These are phyloP conservation scores for Drosophila chauvacae DNA, from an alignment of 1,140 invertebrate genomes.

Conservation along the genomic window DNA sequence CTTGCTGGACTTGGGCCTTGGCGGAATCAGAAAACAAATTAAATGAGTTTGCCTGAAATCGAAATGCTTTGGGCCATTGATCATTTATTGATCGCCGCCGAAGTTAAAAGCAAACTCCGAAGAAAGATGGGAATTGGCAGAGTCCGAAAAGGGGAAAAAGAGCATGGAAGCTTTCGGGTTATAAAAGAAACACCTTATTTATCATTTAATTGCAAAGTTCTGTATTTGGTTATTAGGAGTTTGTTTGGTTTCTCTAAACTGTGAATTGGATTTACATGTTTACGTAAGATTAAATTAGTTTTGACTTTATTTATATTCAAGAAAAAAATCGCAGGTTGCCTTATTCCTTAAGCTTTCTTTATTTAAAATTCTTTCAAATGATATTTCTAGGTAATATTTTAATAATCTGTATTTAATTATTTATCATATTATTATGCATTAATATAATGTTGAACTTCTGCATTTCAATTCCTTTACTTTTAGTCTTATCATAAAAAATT, in stretches of 20 bases:
- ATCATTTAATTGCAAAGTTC: constrained; percentile 7
- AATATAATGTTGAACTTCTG: background rate
- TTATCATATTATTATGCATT: background rate
- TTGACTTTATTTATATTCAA: background rate
- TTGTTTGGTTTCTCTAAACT: background rate
- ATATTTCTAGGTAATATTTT: background rate
- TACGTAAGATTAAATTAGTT: no score
- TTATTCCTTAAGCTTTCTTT: background rate
- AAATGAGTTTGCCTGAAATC: constrained; percentile 63
- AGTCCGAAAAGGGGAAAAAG: background rate
- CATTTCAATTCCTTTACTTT: background rate
- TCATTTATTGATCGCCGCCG: constrained; percentile 42
- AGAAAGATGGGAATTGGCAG: constrained; percentile 15
- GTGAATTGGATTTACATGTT: background rate
- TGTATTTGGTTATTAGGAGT: constrained; percentile 5
- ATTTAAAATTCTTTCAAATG: no score
- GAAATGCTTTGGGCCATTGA: constrained; percentile 55
- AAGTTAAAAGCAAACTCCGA: constrained; percentile 23
- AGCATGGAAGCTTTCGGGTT: constrained; percentile 13
- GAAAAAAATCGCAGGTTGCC: no score
- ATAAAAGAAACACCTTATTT: constrained; percentile 19
- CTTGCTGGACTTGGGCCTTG: constrained; percentile 4
- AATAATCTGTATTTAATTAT: no score
- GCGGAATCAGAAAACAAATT: constrained; percentile 34
- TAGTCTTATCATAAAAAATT: background rate